phyloP scores from a whole-genome alignment of 2,888 invertebrate genomes.

The Acanthosepion pharaonis region DNA sequence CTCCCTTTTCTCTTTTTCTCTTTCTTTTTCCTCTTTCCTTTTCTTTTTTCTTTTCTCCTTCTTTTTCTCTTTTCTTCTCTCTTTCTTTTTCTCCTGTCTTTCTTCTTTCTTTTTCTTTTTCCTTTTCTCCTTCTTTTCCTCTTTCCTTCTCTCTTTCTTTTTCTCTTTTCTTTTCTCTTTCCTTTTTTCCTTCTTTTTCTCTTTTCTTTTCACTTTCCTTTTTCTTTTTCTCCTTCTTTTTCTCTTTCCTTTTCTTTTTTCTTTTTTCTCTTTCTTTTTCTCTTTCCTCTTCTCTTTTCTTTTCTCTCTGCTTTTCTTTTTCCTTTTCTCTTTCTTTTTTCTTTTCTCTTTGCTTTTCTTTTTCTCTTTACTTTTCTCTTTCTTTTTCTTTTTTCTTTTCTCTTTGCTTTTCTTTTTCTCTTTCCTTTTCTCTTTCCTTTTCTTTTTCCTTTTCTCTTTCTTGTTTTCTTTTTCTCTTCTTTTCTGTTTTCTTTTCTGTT shows the following conservation, averaged over 20 bases:
- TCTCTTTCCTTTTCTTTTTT: neutral
- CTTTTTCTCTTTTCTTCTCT: too few species aligned
- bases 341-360: neutral
- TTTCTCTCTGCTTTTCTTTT: too few species aligned
- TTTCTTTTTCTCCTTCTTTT: neutral
- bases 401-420: too few species aligned
- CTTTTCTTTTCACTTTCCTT: neutral
- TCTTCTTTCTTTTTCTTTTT: neutral
- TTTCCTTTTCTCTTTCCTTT: neutral
- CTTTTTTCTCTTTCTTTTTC: neutral
- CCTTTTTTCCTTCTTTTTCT: too few species aligned
- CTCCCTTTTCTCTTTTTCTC: neutral
- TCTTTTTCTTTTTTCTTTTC: neutral
- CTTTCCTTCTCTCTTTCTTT: rapidly evolving
- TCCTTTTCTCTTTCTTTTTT: too few species aligned
- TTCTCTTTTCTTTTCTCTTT: neutral
- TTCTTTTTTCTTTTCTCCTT: neutral
- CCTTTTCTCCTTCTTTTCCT: neutral
- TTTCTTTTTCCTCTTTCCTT: neutral
- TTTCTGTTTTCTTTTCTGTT: too few species aligned
- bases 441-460: neutral
- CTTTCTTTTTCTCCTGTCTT: neutral
- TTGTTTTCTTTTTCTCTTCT: too few species aligned
- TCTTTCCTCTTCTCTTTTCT: neutral
- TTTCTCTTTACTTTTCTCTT: neutral